Evolutionary conservation across 2,797 vertebrate genomes (phyloP).

Genomic region (Halcyon smyrnensis): DNA sequence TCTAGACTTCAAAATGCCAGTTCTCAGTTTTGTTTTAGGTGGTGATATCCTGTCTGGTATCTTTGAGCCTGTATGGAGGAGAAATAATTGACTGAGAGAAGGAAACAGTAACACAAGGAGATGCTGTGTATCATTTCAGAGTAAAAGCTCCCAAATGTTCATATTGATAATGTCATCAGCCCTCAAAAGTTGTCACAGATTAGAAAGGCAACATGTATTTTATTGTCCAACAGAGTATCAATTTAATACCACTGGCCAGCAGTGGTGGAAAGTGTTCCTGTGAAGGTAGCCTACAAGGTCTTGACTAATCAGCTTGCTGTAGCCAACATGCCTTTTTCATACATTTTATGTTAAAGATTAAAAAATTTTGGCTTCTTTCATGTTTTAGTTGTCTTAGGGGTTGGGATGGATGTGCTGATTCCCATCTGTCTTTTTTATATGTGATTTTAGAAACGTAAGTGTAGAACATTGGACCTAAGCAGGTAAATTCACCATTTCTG

Average conservation of each 20-base stretch:
- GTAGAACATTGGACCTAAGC: not conserved
- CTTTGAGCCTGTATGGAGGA: constrained; percentile 1
- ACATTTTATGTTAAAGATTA: not conserved
- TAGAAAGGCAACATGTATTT: not conserved
- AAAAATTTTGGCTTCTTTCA: not conserved
- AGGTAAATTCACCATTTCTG: not conserved
- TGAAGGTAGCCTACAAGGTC: not conserved
- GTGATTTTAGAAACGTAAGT: not conserved
- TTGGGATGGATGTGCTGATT: not conserved
- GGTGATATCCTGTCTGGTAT: constrained; percentile 46
- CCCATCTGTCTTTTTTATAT: not conserved
- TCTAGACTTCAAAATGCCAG: constrained; percentile 73
- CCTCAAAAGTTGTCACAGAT: not conserved
- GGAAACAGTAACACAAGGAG: not conserved
- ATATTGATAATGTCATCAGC: not conserved
- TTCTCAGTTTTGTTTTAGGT: constrained; percentile 67
- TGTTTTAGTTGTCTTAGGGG: not conserved
- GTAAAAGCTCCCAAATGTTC: not conserved
- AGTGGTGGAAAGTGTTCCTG: not conserved
- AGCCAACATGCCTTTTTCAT: not conserved
- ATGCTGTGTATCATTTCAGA: not conserved
- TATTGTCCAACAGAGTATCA: not conserved
- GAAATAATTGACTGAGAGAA: constrained; percentile 15
- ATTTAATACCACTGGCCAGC: not conserved
- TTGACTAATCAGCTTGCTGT: not conserved